Evolutionary conservation across 1,140 invertebrate genomes (phyloP), one percentile per base, ranked within the genome.

Genomic region (Plectrocnemia conspersa): DNA sequence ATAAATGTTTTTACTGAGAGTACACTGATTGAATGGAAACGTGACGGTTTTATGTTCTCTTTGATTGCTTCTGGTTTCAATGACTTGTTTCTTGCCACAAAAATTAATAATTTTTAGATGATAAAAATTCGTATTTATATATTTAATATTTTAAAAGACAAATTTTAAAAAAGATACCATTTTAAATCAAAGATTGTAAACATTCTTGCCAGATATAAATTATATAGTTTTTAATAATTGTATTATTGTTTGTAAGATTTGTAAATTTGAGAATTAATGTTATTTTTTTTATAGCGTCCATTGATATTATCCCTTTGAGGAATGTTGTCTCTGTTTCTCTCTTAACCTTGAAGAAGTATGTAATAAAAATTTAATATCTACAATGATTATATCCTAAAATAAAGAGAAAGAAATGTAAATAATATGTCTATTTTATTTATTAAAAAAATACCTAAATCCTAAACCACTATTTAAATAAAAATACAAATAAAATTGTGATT

Each of bases 311-410:
- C 48, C 54, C 29, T 35, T 54, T 40, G 50, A 61, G 46, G 54
- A 48, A 55, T 61, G 45, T 54, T 46, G 42, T 55, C 58, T 48
- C 58, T 41, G 36, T 53, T 56, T 58, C 42, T 52, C 54, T 46
- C 54, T 61, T 54, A 50, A 48, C 52, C 52, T 55, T 61, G 35
- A n/a, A 61, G 55, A 61, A 52, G 45, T 61, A 61, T 61, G 59
- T 61, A 61, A 54, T 61, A 40, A 61, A 57, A 61, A 61, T 56
- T 56, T 38, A 61, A 56, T 61, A 61, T 61, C 58, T 56, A 61
- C 53, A 52, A 59, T 61, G 58, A 61, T 61, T 61, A 61, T 61
- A 61, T 61, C 59, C 59, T 58, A 55, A 57, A 61, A 61, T 61
- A 61, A 61, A 61, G 52, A 58, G 52, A 57, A 56, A 52, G 54